Evolutionary conservation across 2,113 vertebrate genomes (phyloP).

Genomic region (Thymallus thymallus): DNA sequence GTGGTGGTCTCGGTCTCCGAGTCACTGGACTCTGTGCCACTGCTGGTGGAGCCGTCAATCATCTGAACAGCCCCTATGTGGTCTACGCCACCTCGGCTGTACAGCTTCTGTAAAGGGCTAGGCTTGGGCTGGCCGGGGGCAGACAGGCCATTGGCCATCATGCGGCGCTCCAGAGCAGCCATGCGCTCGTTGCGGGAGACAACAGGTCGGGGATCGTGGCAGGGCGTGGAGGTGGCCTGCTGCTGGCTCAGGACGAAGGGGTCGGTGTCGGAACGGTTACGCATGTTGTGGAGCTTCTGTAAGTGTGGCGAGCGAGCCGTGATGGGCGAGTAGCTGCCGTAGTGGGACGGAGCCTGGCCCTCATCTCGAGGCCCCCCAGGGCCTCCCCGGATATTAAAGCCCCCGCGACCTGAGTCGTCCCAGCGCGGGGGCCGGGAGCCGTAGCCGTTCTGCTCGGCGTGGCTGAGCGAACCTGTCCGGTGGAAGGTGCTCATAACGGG

Average conservation of each 20-base stretch:
- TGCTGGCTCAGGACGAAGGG: slow-evolving; percentile 76
- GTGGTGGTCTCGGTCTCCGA: slow-evolving; percentile 78
- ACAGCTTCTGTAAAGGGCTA: slow-evolving; percentile 52
- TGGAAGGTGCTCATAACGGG: slow-evolving; percentile 69
- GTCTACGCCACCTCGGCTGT: slow-evolving; percentile 30
- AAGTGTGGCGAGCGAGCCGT: slow-evolving; percentile 58
- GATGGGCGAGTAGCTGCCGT: slow-evolving; percentile 65
- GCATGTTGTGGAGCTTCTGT: slow-evolving; percentile 62
- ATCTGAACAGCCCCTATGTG: slow-evolving; percentile 75
- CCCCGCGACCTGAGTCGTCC: slow-evolving; percentile 26
- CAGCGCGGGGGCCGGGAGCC: slow-evolving; percentile 40
- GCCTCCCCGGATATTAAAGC: slow-evolving; percentile 30
- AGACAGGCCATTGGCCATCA: slow-evolving; percentile 79
- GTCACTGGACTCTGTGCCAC: slow-evolving; percentile 89
- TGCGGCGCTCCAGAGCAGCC: slow-evolving; percentile 74
- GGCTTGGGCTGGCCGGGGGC: slow-evolving; percentile 61
- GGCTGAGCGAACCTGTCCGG: slow-evolving; percentile 70
- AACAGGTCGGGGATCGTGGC: slow-evolving; percentile 53
- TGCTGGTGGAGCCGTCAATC: slow-evolving; percentile 83
- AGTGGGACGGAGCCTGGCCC: slow-evolving; percentile 27
- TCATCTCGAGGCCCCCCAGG: slow-evolving; percentile 35
- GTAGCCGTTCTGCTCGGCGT: slow-evolving; percentile 79
- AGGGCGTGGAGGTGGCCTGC: slow-evolving; percentile 61
- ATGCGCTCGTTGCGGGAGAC: slow-evolving; percentile 60
- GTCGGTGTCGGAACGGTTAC: slow-evolving; percentile 77